These are phyloP conservation scores for Coecobrya sp. DNA, from an alignment of 2,888 invertebrate species.

Conservation along the genomic window DNA sequence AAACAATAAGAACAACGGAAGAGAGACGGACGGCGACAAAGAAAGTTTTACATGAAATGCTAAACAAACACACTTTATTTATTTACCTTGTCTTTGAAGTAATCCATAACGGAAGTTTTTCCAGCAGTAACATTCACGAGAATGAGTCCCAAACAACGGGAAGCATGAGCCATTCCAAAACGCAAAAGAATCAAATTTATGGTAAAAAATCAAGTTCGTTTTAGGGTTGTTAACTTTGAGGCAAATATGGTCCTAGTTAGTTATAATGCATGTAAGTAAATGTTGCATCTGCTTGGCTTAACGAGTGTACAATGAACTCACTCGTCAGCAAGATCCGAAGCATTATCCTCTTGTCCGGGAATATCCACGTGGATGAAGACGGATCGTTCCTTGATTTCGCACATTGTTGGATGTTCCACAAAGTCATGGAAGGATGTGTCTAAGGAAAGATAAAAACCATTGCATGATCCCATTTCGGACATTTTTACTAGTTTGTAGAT, in stretches of 20 bases:
- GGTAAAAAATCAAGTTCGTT: too few relatives aligned
- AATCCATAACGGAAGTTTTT: conserved; percentile 95
- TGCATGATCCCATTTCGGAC: background rate
- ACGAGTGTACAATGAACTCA: conserved; percentile 88
- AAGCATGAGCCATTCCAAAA: conserved; percentile 94
- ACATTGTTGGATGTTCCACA: conserved; percentile 94
- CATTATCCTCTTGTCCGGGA: conserved; percentile 95
- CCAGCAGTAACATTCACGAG: conserved; percentile 96
- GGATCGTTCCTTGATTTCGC: conserved; percentile 94
- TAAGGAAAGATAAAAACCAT: conserved; percentile 87
- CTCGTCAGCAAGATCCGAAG: conserved; percentile 92
- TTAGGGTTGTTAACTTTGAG: too few relatives aligned
- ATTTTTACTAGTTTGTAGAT: background rate
- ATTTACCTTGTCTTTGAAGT: conserved; percentile 93
- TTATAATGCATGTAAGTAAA: too few relatives aligned
- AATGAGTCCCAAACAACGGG: conserved; percentile 93
- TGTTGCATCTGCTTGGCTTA: background rate
- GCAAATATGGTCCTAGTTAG: too few relatives aligned
- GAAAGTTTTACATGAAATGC: conserved; percentile 1
- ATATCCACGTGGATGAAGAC: conserved; percentile 95
- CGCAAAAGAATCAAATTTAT: conserved; percentile 94
- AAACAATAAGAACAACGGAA: conserved; percentile 35
- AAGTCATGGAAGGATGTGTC: conserved; percentile 95
- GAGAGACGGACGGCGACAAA: background rate
- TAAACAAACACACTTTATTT: conserved; percentile 30